Percentiles rank a stretch among this genome's conserved stretches.
Evolutionary conservation across 2,888 invertebrate species (phyloP).

Genomic region (Liodrosophila aerea): DNA sequence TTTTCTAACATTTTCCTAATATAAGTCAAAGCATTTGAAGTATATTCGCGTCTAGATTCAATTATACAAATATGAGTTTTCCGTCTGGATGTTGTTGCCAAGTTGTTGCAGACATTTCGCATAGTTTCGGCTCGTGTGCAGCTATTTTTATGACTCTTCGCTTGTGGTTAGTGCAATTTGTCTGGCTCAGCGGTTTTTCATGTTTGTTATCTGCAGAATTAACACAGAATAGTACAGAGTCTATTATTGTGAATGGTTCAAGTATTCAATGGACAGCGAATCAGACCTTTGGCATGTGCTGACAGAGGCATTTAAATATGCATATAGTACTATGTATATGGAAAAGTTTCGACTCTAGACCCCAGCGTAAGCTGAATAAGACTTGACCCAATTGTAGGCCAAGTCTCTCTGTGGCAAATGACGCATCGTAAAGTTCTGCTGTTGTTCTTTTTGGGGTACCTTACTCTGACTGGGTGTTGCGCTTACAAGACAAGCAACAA

Average conservation of each 20-base stretch:
- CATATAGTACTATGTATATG: conserved; percentile 6
- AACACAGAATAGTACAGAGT: conserved; percentile 33
- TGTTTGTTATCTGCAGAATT: conserved; percentile 37
- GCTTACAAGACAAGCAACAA: conserved; percentile 46
- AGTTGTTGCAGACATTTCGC: conserved; percentile 35
- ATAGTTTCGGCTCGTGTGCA: conserved; percentile 18
- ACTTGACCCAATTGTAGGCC: conserved; percentile 62
- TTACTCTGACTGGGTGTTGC: conserved; percentile 43
- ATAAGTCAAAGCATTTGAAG: no score
- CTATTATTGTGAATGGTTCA: conserved; percentile 2
- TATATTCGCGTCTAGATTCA: no score
- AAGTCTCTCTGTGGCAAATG: conserved; percentile 42
- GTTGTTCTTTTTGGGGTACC: conserved; percentile 7
- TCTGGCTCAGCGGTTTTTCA: conserved; percentile 49
- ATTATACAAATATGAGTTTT: no score
- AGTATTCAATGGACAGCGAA: conserved; percentile 17
- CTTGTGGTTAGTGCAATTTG: conserved; percentile 49
- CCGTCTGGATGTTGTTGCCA: no score
- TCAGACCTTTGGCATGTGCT: conserved; percentile 69
- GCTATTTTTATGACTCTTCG: conserved; percentile 21
- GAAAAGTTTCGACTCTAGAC: conserved; percentile 14
- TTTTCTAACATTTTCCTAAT: no score
- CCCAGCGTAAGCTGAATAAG: conserved; percentile 47
- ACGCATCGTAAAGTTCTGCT: conserved; percentile 52
- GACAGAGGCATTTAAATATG: conserved; percentile 44